A percentile compares a stretch with the other conserved stretches of the same genome.
These are phyloP conservation scores for Cryptus viduatorius DNA, from an alignment of 2,888 invertebrate genomes.

Conservation along the genomic window DNA sequence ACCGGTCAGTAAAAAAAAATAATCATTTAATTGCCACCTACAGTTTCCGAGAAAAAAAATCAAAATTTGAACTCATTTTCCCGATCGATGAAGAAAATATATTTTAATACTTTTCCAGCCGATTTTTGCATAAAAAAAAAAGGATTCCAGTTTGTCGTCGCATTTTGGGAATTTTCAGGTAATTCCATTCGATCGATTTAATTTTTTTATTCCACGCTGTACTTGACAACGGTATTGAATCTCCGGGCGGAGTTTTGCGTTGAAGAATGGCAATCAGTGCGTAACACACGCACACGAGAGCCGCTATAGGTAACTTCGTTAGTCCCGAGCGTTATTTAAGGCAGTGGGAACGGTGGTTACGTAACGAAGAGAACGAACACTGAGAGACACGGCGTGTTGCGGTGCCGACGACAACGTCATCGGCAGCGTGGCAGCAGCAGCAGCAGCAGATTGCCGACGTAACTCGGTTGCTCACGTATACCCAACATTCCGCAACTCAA, in stretches of 20 bases:
- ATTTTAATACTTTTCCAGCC: no score
- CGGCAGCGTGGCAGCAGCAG: conserved; percentile 27
- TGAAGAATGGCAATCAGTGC: conserved; percentile 64
- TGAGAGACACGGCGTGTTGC: conserved; percentile 32
- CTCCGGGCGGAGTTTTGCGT: conserved; percentile 40
- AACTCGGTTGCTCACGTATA: conserved; percentile 30
- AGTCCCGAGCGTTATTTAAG: conserved; percentile 64
- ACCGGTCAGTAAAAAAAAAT: no score
- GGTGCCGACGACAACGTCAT: conserved; percentile 54
- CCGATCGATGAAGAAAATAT: no score
- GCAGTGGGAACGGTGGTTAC: conserved; percentile 63
- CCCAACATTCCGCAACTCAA: conserved; percentile 49
- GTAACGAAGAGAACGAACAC: conserved; percentile 53
- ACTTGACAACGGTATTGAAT: conserved; percentile 17
- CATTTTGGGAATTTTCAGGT: not conserved
- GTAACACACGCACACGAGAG: conserved; percentile 25
- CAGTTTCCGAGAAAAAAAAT: no score
- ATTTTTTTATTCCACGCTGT: not conserved
- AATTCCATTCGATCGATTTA: not conserved
- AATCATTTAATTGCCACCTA: no score
- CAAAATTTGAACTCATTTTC: no score
- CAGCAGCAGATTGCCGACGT: conserved; percentile 41
- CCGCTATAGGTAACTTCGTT: conserved; percentile 36
- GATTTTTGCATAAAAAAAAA: no score
- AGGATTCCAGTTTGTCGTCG: not conserved